phyloP scores from a whole-genome alignment of 2,888 invertebrate genomes.

The Zootermopsis nevadensis region DNA sequence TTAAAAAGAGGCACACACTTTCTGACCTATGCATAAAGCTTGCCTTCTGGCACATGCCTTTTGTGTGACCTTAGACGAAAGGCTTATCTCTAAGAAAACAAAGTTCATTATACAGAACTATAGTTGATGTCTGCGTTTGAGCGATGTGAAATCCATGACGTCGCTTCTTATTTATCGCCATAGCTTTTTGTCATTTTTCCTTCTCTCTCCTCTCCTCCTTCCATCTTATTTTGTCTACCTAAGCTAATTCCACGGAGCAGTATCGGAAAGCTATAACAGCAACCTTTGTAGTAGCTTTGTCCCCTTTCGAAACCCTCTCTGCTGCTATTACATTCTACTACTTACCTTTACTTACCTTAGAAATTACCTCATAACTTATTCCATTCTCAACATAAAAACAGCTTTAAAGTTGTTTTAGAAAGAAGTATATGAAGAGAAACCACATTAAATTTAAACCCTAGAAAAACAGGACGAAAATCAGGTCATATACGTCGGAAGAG shows the following conservation, averaged over 20 bases:
- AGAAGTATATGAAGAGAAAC: neutral
- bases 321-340: neutral
- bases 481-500: too few species aligned
- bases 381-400: slow-evolving; percentile 24
- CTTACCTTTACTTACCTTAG: slow-evolving; percentile 36
- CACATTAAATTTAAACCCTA: slow-evolving; percentile 31
- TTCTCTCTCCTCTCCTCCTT: neutral
- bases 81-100: neutral
- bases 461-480: neutral
- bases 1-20: too few species aligned
- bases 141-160: neutral
- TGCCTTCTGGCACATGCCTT: too few species aligned
- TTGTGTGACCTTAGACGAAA: too few species aligned
- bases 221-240: slow-evolving; percentile 27
- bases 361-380: slow-evolving; percentile 40
- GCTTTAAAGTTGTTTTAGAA: neutral
- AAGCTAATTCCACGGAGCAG: slow-evolving; percentile 29
- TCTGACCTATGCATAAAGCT: too few species aligned
- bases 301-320: neutral
- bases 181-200: neutral
- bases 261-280: slow-evolving; percentile 41
- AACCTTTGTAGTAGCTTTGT: slow-evolving; percentile 12
- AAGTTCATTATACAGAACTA: neutral
- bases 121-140: neutral
- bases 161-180: neutral